A percentile compares a stretch with the other conserved stretches of the same genome.
These are phyloP conservation scores for Pangasius djambal DNA, from an alignment of 2,797 vertebrate genomes.

Conservation along the genomic window DNA sequence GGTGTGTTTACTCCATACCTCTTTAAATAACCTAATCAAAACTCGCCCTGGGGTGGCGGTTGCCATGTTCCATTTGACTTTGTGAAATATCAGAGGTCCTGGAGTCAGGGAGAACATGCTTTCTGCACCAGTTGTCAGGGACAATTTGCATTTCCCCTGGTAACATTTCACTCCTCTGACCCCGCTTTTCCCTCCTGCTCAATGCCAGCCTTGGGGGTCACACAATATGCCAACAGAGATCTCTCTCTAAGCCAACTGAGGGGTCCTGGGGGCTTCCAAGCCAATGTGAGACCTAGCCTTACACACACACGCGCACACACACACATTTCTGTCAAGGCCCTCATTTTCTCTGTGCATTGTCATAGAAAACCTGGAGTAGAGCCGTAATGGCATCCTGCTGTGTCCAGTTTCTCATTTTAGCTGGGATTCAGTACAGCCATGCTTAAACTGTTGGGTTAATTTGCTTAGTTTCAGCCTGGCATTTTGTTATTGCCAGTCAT, in stretches of 20 bases:
- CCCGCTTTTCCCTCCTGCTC: conserved; percentile 48
- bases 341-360: conserved; percentile 8
- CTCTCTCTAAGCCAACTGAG: conserved; percentile 57
- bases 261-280: conserved; percentile 60
- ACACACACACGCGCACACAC: conserved; percentile 7
- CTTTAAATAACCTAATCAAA: conserved; percentile 73
- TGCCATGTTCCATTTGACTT: conserved; percentile 77
- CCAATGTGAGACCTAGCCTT: conserved; percentile 43
- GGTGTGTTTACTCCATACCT: conserved; percentile 53
- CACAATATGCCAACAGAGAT: conserved; percentile 64
- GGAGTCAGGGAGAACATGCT: conserved; percentile 74
- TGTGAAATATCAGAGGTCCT: conserved; percentile 79
- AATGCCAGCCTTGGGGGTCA: conserved; percentile 55
- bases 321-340: neutral
- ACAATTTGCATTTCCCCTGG: conserved; percentile 69
- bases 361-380: neutral
- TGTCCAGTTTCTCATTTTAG: neutral
- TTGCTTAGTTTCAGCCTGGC: neutral
- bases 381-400: neutral
- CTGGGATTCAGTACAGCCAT: neutral
- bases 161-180: conserved; percentile 70
- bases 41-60: conserved; percentile 60
- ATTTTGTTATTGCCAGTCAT: conserved; percentile 12
- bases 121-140: conserved; percentile 74
- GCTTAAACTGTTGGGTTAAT: neutral